These are phyloP conservation scores for Euspilapteryx auroguttella DNA, from an alignment of 2,888 invertebrate species.

Conservation along the genomic window DNA sequence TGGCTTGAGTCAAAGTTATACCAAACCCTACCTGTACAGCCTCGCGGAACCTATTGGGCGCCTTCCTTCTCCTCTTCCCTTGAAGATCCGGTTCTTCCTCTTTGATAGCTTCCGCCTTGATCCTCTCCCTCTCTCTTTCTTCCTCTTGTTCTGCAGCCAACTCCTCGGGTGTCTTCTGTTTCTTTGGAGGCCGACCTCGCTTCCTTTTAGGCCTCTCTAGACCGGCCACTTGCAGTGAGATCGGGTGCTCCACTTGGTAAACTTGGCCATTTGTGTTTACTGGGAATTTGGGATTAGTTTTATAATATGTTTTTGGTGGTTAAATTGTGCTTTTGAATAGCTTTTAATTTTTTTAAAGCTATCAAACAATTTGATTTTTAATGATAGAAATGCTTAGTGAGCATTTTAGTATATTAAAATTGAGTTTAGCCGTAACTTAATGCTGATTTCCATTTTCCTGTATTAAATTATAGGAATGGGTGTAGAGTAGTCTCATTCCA, in stretches of 20 bases:
- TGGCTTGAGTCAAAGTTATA: too few relatives aligned
- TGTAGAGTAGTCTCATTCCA: too few relatives aligned
- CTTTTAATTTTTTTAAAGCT: too few relatives aligned
- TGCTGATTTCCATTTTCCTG: too few relatives aligned
- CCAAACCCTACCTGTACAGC: slow-evolving; percentile 54
- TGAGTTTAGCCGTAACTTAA: too few relatives aligned
- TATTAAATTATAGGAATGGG: too few relatives aligned
- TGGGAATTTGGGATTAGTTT: slow-evolving; percentile 16
- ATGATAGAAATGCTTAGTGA: too few relatives aligned
- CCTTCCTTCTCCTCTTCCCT: slow-evolving; percentile 65
- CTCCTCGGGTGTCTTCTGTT: slow-evolving; percentile 33
- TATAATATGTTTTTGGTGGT: not conserved
- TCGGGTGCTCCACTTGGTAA: slow-evolving; percentile 67
- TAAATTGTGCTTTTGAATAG: not conserved
- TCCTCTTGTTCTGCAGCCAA: slow-evolving; percentile 20
- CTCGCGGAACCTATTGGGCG: slow-evolving; percentile 64
- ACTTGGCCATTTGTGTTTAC: slow-evolving; percentile 65
- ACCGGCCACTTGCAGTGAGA: slow-evolving; percentile 65
- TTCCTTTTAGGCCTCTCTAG: slow-evolving; percentile 68
- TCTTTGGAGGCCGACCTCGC: slow-evolving; percentile 71
- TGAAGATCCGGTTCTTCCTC: slow-evolving; percentile 34
- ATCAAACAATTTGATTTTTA: too few relatives aligned
- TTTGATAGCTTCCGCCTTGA: slow-evolving; percentile 9
- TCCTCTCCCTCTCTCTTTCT: slow-evolving; percentile 15
- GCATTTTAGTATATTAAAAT: too few relatives aligned